phyloP scores from a whole-genome alignment of 2,888 invertebrate genomes.

The Eilema sororculum region DNA sequence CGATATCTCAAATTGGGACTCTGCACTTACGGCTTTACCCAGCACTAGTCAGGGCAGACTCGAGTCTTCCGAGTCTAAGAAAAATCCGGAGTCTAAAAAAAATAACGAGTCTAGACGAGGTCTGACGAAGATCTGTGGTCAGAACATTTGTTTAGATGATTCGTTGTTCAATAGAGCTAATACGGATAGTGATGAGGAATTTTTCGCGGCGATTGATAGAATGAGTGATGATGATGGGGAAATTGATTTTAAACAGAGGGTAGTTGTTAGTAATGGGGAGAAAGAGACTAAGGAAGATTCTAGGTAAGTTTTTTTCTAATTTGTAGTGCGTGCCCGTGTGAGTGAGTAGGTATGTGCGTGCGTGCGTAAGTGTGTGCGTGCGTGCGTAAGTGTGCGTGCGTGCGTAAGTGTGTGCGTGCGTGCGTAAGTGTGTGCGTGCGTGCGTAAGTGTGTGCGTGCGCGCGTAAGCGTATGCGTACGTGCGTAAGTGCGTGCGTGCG shows the following conservation, averaged over 20 bases:
- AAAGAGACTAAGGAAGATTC: conserved; percentile 32
- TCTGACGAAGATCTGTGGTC: conserved; percentile 80
- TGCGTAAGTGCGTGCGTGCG: too few relatives aligned
- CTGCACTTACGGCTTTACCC: conserved; percentile 55
- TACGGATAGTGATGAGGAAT: conserved; percentile 75
- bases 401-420: too few relatives aligned
- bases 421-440: too few relatives aligned
- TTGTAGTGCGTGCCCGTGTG: too few relatives aligned
- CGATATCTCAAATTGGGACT: conserved; percentile 76
- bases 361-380: too few relatives aligned
- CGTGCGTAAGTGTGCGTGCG: too few relatives aligned
- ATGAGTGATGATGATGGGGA: conserved; percentile 53
- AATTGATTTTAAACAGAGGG: conserved; percentile 63
- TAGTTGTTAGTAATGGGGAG: conserved; percentile 64
- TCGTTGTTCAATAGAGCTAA: conserved; percentile 71
- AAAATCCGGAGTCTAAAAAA: conserved; percentile 6
- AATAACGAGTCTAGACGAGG: conserved; percentile 49
- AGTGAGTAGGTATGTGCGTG: too few relatives aligned
- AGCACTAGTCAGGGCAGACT: conserved; percentile 65
- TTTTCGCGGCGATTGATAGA: conserved; percentile 70
- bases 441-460: too few relatives aligned
- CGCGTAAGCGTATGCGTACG: too few relatives aligned
- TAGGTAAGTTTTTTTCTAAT: conserved; percentile 21
- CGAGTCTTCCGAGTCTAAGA: neutral
- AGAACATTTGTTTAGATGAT: conserved; percentile 82